Percentiles rank a stretch among this genome's conserved stretches.
Conservation (phyloP, 2,888 invertebrate species). For the Notodonta ziczac region DNA sequence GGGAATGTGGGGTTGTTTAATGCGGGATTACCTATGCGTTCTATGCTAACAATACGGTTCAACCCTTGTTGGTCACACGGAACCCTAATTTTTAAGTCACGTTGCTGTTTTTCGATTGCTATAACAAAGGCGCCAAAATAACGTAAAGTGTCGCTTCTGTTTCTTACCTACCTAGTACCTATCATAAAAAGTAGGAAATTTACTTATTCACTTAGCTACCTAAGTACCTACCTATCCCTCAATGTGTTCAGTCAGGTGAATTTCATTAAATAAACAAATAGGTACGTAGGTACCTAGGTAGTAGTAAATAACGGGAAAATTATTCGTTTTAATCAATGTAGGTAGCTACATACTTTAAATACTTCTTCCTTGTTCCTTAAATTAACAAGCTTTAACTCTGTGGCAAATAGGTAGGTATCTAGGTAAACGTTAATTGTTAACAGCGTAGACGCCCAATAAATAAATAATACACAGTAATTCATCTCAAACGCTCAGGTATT, state of each 20-base stretch:
- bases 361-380: no score
- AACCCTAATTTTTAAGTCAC: slow-evolving; percentile 19
- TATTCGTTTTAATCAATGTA: no score
- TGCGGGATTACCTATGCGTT: slow-evolving; percentile 53
- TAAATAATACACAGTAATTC: slow-evolving; percentile 72
- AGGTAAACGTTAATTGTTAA: slow-evolving; percentile 33
- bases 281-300: no score
- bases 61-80: slow-evolving; percentile 31
- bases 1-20: slow-evolving; percentile 56
- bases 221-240: slow-evolving; percentile 1
- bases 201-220: slow-evolving; percentile 7
- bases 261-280: background rate
- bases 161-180: slow-evolving; percentile 11
- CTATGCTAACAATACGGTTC: slow-evolving; percentile 42
- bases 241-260: slow-evolving; percentile 26
- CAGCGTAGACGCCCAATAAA: slow-evolving; percentile 56
- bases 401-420: slow-evolving; percentile 4
- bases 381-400: no score
- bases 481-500: slow-evolving; percentile 76
- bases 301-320: no score
- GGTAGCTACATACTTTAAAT: no score
- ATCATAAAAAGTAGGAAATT: background rate
- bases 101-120: slow-evolving; percentile 18
- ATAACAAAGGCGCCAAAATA: background rate
- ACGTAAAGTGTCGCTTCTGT: background rate